Evolutionary conservation across 2,113 vertebrate species (phyloP).

Genomic region (Hemiscyllium ocellatum): DNA sequence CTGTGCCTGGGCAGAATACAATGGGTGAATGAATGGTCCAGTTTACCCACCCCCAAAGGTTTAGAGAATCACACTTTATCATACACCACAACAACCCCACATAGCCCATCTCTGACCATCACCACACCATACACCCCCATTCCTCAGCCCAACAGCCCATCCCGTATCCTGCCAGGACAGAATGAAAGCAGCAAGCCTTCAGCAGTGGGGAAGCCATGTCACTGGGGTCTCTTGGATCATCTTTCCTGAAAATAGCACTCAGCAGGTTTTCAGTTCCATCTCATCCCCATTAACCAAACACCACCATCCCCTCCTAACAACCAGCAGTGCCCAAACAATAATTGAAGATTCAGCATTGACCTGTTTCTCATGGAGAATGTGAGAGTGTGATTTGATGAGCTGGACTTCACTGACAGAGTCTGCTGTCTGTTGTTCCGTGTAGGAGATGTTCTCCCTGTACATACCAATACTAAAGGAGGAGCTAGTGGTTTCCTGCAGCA

Average conservation of each 20-base stretch:
- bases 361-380: slow-evolving; percentile 59
- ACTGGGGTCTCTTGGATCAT: not conserved
- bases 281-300: not conserved
- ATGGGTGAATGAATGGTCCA: not conserved
- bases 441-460: slow-evolving; percentile 55
- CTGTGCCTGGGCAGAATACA: not conserved
- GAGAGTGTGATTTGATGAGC: slow-evolving; percentile 50
- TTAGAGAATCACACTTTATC: not conserved
- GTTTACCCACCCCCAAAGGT: too few species aligned
- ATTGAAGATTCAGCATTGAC: slow-evolving; percentile 47
- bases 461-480: slow-evolving; percentile 51
- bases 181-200: not conserved
- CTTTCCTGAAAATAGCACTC: not conserved
- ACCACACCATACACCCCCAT: not conserved
- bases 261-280: not conserved
- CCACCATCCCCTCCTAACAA: too few species aligned
- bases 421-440: slow-evolving; percentile 58
- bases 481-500: slow-evolving; percentile 51
- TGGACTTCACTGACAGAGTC: slow-evolving; percentile 67
- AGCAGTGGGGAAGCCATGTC: not conserved
- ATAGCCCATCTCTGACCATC: not conserved
- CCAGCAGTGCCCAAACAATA: too few species aligned
- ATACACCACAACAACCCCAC: not conserved
- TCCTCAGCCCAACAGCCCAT: too few species aligned
- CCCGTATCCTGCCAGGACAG: not conserved